These are phyloP conservation scores for Indri indri DNA, from an alignment of 2,113 vertebrate genomes.

Conservation along the genomic window DNA sequence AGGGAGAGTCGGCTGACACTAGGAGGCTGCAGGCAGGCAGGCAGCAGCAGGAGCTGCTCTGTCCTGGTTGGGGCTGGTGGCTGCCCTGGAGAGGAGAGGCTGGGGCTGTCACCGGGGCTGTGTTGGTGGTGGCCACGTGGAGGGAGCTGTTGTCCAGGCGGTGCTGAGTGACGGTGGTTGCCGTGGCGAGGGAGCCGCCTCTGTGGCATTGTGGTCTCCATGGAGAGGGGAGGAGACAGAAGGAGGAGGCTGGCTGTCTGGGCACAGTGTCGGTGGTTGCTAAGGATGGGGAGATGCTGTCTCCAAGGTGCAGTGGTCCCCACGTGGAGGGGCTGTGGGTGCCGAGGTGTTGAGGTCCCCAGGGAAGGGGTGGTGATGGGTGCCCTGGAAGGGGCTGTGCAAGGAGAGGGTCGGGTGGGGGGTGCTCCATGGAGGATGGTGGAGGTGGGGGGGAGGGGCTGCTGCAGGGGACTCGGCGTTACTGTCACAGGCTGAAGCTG, in stretches of 20 bases:
- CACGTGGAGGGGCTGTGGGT: conserved; percentile 49
- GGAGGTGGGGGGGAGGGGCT: not conserved
- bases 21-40: not conserved
- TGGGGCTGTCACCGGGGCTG: not conserved
- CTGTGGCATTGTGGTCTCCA: conserved; percentile 66
- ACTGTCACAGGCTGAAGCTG: not conserved
- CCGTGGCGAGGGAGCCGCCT: conserved; percentile 30
- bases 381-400: not conserved
- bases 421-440: not conserved
- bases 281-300: conserved; percentile 53
- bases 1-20: not conserved
- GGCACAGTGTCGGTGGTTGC: conserved; percentile 56
- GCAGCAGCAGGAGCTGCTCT: not conserved
- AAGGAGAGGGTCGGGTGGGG: rapidly evolving
- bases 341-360: not conserved
- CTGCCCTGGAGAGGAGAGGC: not conserved
- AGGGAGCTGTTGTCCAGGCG: conserved; percentile 62
- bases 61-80: not conserved
- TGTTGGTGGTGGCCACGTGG: conserved; percentile 76
- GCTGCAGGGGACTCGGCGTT: not conserved
- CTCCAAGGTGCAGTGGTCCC: conserved; percentile 41
- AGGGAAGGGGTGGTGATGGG: not conserved
- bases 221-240: conserved; percentile 62
- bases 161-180: conserved; percentile 54
- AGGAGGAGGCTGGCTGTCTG: conserved; percentile 27